Evolutionary conservation across 2,888 invertebrate species (phyloP).

Genomic region (Deroplatys truncata): DNA sequence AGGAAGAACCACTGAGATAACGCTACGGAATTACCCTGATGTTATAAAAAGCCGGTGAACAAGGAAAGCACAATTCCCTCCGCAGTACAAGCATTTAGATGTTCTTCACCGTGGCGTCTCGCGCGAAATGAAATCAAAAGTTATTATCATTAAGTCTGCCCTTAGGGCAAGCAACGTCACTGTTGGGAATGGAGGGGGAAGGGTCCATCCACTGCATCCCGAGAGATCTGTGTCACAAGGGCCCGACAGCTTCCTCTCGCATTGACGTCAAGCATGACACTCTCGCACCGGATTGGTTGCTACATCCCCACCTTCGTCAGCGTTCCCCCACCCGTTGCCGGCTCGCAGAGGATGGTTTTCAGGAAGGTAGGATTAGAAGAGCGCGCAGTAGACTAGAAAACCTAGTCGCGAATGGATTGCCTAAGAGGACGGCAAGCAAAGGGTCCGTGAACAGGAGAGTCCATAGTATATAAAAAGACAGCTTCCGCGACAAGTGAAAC

Average conservation of each 20-base stretch:
- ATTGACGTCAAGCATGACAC: not conserved
- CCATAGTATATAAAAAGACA: not conserved
- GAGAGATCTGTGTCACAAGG: conserved; percentile 3
- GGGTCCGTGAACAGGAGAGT: not conserved
- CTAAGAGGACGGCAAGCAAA: not conserved
- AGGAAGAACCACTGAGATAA: not conserved
- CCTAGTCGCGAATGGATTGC: not conserved
- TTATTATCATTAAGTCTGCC: conserved; percentile 13
- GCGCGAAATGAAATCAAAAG: conserved; percentile 24
- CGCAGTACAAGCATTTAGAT: not conserved
- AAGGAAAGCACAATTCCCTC: not conserved
- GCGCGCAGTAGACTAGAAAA: not conserved
- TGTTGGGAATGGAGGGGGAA: not conserved
- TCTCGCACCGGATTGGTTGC: not conserved
- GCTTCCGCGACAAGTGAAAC: not conserved
- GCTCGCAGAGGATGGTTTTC: not conserved
- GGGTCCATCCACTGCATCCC: not conserved
- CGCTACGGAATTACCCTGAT: not conserved
- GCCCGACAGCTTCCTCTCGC: not conserved
- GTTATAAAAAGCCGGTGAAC: not conserved
- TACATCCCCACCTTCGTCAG: not conserved
- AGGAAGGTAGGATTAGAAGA: not conserved
- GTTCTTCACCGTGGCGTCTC: not conserved
- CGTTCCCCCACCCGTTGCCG: not conserved
- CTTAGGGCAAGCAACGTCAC: not conserved